These are phyloP conservation scores for Periophthalmus magnuspinnatus DNA, from an alignment of 2,797 vertebrate genomes.

Conservation along the genomic window DNA sequence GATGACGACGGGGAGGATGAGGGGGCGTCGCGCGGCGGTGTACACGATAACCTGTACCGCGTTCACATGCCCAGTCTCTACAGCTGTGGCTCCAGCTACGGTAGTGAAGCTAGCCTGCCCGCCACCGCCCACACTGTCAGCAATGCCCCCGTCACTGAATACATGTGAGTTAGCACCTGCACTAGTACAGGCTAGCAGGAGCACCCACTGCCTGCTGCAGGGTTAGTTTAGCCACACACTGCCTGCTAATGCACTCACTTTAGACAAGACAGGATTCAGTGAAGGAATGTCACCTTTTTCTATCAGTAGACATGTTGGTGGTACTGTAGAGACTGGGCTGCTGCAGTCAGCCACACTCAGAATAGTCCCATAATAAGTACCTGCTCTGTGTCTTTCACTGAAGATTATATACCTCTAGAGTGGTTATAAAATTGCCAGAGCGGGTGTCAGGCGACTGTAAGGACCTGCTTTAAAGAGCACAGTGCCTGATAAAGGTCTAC, in stretches of 20 bases:
- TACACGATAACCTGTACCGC: conserved; percentile 96
- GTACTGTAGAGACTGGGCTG: too few species aligned
- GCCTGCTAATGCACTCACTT: conserved; percentile 27
- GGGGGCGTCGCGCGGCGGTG: conserved; percentile 76
- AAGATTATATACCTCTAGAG: too few species aligned
- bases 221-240: conserved; percentile 35
- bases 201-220: conserved; percentile 56
- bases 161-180: conserved; percentile 90
- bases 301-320: too few species aligned
- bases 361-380: too few species aligned
- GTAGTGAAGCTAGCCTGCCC: conserved; percentile 97
- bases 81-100: conserved; percentile 98
- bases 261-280: not conserved
- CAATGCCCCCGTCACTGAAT: conserved; percentile 98
- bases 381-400: too few species aligned
- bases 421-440: too few species aligned
- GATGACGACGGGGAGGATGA: conserved; percentile 96
- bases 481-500: too few species aligned
- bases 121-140: conserved; percentile 98
- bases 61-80: conserved; percentile 99
- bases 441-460: too few species aligned
- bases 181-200: conserved; percentile 60
- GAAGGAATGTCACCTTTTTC: not conserved
- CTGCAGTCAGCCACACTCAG: too few species aligned
- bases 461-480: too few species aligned